Evolutionary conservation across 2,113 vertebrate species (phyloP).

Genomic region (Macrotis lagotis): DNA sequence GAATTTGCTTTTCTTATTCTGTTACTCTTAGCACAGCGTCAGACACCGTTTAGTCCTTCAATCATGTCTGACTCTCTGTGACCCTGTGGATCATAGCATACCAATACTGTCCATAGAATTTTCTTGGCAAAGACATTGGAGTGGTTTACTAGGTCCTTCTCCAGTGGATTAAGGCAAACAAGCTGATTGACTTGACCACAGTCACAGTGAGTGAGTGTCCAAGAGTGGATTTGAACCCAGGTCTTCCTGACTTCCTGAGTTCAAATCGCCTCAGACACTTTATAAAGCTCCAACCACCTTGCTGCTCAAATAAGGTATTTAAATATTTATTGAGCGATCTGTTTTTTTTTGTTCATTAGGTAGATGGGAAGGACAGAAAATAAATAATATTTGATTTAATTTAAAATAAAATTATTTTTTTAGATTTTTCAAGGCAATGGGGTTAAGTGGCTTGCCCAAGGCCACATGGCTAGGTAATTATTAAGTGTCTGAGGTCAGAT

Average conservation of each 20-base stretch:
- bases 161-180: background rate
- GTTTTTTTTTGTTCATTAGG: background rate
- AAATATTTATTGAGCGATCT: background rate
- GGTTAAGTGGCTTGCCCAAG: no score
- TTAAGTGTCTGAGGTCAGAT: no score
- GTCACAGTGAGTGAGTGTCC: background rate
- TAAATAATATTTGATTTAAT: background rate
- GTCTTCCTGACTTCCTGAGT: background rate
- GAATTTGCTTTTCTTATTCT: background rate
- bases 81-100: background rate
- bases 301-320: background rate
- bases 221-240: background rate
- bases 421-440: no score
- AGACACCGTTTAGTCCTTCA: background rate
- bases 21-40: background rate
- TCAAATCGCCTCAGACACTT: no score
- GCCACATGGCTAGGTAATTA: no score
- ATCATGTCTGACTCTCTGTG: background rate
- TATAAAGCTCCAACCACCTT: background rate
- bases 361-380: background rate
- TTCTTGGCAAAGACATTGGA: background rate
- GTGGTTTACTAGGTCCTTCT: background rate
- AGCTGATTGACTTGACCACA: background rate
- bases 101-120: background rate
- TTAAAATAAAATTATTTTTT: background rate